Base-by-base conservation (phyloP, 2,888 invertebrate species). In the Synanthedon andrenaeformis region DNA sequence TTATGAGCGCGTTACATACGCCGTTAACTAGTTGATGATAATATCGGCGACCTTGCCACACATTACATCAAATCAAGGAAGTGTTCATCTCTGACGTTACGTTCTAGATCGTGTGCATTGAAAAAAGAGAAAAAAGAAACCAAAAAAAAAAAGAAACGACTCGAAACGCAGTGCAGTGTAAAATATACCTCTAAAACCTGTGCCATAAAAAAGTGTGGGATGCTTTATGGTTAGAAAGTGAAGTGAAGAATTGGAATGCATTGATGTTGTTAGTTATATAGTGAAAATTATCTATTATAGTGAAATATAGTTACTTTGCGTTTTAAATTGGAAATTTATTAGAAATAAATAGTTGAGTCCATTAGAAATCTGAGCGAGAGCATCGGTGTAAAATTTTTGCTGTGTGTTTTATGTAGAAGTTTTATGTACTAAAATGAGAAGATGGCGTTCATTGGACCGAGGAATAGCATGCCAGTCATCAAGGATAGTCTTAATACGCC, bases 401-500 rank as follows among this genome's bases (percentile, higher is more conserved):
- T 35, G 35, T 35, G 35, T 10, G 35, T 35, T 35, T 35, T 56
- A 35, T 35, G 35, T 35, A 10, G 6, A 35, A 10, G 35, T 35
- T 68, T 62, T 64, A 64, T 69, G 51, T 69, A 67, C 53, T 75
- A 84, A 74, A 69, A 85, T 85, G 86, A 73, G 63, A 84, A 74
- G 57, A 86, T 84, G 85, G 85, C 86, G 76, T 75, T 87, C 65
- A 90, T 88, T 58, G 86, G 86, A 66, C 89, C 91, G 66, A 90
- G 90, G 81, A 91, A 92, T 77, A 91, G 90, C 62, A 89, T 88
- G 62, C 91, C 91, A 52, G 78, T 91, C 66, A 90, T 91, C 70
- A 89, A 86, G 76, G 92, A 92, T 77, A 92, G 90, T 74, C 89
- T 92, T 62, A 89, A 90, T 65, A 82, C 89, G 62, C 92, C 92